These are phyloP conservation scores for Donacobius atricapilla DNA, from an alignment of 2,113 vertebrate species.

Conservation along the genomic window DNA sequence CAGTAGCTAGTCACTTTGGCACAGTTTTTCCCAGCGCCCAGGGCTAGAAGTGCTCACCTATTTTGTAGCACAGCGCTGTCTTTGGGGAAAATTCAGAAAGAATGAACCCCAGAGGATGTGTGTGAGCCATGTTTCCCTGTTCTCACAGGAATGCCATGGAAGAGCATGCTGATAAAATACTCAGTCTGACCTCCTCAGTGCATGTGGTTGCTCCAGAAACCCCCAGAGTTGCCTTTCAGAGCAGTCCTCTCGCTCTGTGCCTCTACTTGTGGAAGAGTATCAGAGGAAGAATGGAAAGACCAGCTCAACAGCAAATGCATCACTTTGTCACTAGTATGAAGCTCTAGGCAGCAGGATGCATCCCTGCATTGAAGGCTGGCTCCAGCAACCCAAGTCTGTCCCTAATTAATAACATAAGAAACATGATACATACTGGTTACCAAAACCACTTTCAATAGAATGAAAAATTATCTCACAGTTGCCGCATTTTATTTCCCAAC, in stretches of 20 bases:
- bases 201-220: not conserved
- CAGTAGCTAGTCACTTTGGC: not conserved
- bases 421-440: not conserved
- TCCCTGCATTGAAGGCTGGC: not conserved
- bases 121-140: not conserved
- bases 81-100: not conserved
- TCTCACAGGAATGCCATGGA: not conserved
- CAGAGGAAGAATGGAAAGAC: not conserved
- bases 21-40: not conserved
- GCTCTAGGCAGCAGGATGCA: not conserved
- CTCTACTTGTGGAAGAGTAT: not conserved
- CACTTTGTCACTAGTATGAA: not conserved
- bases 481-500: not conserved
- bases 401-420: not conserved
- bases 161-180: not conserved
- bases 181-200: not conserved
- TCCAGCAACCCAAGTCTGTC: not conserved
- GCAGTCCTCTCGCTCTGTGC: not conserved
- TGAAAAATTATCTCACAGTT: not conserved
- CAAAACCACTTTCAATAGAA: not conserved
- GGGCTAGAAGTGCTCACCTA: not conserved
- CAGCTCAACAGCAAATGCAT: not conserved
- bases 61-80: not conserved
- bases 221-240: not conserved
- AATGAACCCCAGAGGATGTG: accelerated